These are phyloP conservation scores for Brachionus manjavacas DNA, from an alignment of 1,140 invertebrate species.

Conservation along the genomic window DNA sequence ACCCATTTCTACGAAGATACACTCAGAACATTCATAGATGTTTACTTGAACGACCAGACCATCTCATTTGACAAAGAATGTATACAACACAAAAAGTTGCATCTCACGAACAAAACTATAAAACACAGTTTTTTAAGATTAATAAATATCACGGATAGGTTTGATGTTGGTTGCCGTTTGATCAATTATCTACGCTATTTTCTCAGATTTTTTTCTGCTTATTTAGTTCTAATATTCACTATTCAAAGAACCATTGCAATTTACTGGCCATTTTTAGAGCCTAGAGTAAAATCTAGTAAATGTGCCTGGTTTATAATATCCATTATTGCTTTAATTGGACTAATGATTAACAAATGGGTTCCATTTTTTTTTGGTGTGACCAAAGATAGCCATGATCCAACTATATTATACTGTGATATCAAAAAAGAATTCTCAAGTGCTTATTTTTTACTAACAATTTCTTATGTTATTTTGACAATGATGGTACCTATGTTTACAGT, in stretches of 20 bases:
- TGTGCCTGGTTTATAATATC: not conserved
- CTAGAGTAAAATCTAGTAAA: constrained; percentile 13
- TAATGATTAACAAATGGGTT: constrained; percentile 14
- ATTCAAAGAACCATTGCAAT: constrained; percentile 36
- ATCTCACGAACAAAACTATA: not conserved
- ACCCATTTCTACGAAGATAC: constrained; percentile 38
- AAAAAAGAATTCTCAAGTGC: not conserved
- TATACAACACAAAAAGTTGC: not conserved
- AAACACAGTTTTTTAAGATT: not conserved
- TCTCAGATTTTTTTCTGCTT: constrained; percentile 28
- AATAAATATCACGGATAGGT: constrained; percentile 6
- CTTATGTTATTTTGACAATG: constrained; percentile 16
- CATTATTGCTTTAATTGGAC: not conserved
- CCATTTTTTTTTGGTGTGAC: constrained; percentile 14
- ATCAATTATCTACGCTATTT: constrained; percentile 36
- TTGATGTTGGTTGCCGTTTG: not conserved
- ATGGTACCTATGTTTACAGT: not conserved
- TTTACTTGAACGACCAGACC: not conserved
- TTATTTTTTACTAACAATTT: constrained; percentile 21
- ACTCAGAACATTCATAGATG: constrained; percentile 28
- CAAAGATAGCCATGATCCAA: not conserved
- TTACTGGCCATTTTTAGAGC: not conserved
- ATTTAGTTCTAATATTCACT: constrained; percentile 9
- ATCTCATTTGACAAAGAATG: not conserved
- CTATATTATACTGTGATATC: constrained; percentile 3